A percentile compares a stretch with the other conserved stretches of the same genome.
Conservation (phyloP, 1,140 invertebrate genomes). For the Centruroides vittatus region DNA sequence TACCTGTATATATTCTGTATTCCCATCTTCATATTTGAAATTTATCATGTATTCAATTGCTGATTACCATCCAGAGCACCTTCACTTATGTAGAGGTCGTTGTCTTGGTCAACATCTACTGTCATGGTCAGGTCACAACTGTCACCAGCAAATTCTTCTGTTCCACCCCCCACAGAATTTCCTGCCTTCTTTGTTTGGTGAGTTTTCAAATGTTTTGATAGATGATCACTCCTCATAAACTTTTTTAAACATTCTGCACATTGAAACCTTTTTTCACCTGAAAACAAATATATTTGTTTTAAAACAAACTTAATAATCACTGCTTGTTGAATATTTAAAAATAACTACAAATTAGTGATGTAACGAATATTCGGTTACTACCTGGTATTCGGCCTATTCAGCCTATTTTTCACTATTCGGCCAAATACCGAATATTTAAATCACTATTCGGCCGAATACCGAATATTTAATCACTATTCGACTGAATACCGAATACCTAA, state of each 20-base stretch:
- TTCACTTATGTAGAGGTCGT: slow-evolving; percentile 24
- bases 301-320: neutral
- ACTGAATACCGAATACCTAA: too few species aligned
- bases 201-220: slow-evolving; percentile 74
- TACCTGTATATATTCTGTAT: too few species aligned
- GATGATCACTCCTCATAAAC: slow-evolving; percentile 76
- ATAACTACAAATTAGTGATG: neutral
- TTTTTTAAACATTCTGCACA: slow-evolving; percentile 66
- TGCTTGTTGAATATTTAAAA: neutral
- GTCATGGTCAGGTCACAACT: slow-evolving; percentile 41
- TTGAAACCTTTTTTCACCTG: slow-evolving; percentile 70
- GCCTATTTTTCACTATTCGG: too few species aligned
- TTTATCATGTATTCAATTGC: neutral
- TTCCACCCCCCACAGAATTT: slow-evolving; percentile 12
- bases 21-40: too few species aligned
- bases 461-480: too few species aligned
- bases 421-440: too few species aligned
- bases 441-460: too few species aligned
- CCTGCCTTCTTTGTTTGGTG: slow-evolving; percentile 49
- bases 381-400: too few species aligned
- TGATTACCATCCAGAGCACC: slow-evolving; percentile 13
- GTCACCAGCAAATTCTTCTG: slow-evolving; percentile 34
- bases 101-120: slow-evolving; percentile 24
- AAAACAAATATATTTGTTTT: slow-evolving; percentile 12
- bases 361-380: too few species aligned